A percentile compares a stretch with the other conserved stretches of the same genome.
phyloP scores from a whole-genome alignment of 2,113 vertebrate genomes.

The Cynocephalus volans region DNA sequence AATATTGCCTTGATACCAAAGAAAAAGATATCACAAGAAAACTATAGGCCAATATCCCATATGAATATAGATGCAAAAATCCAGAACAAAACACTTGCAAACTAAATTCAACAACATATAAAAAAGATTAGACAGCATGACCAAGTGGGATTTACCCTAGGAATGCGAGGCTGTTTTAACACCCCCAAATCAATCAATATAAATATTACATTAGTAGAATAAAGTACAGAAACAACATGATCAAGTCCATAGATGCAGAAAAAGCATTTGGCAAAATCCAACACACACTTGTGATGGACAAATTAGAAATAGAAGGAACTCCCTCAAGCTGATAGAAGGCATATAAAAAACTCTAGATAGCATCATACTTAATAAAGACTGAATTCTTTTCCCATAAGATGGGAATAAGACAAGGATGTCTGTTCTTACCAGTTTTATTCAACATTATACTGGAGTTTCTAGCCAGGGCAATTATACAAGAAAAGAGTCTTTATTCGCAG shows the following conservation, averaged over 20 bases:
- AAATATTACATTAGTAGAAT: slow-evolving; percentile 59
- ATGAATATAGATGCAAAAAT: slow-evolving; percentile 20
- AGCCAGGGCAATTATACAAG: not conserved
- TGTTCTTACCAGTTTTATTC: not conserved
- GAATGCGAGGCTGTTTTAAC: slow-evolving; percentile 19
- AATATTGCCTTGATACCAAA: slow-evolving; percentile 35
- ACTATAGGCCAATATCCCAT: not conserved
- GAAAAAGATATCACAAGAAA: not conserved
- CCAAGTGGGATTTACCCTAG: not conserved
- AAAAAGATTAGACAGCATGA: not conserved
- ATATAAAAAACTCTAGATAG: not conserved
- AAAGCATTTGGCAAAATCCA: slow-evolving; percentile 36
- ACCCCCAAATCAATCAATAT: slow-evolving; percentile 31
- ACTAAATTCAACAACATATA: not conserved
- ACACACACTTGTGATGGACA: not conserved
- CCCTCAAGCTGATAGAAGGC: not conserved
- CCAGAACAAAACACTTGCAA: slow-evolving; percentile 20
- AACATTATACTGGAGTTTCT: not conserved
- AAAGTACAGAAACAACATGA: slow-evolving; percentile 2
- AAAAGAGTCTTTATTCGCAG: slow-evolving; percentile 36
- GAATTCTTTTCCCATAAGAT: not conserved
- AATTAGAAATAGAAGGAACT: slow-evolving; percentile 21
- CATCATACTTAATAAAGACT: not conserved
- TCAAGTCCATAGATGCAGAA: slow-evolving; percentile 4
- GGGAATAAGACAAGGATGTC: not conserved